phyloP scores from a whole-genome alignment of 2,888 invertebrate species.

The Drosophila siamana region DNA sequence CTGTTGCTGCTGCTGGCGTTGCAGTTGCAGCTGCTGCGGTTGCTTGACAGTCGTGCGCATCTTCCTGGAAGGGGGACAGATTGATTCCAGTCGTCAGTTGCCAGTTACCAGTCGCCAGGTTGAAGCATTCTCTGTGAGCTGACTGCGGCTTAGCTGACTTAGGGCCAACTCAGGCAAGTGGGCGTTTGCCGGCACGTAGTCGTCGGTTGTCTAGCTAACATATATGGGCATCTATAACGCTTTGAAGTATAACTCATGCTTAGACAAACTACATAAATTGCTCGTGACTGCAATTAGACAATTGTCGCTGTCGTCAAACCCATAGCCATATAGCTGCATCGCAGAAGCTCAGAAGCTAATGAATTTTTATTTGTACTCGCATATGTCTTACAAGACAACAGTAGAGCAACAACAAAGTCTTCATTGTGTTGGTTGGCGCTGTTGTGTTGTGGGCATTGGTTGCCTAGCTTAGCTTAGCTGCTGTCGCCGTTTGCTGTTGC shows the following conservation, averaged over 20 bases:
- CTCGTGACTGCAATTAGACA: conserved; percentile 82
- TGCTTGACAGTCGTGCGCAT: conserved; percentile 74
- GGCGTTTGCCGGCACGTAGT: conserved; percentile 49
- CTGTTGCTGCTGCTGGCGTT: conserved; percentile 1
- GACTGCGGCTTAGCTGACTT: conserved; percentile 27
- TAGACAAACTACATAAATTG: conserved; percentile 76
- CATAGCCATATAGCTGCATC: conserved; percentile 11
- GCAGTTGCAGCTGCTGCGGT: conserved; percentile 29
- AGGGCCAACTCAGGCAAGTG: conserved; percentile 57
- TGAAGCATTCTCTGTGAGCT: conserved; percentile 25
- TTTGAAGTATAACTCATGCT: conserved; percentile 62
- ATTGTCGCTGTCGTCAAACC: conserved; percentile 80
- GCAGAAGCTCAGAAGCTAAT: conserved; percentile 72
- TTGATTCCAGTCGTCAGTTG: conserved; percentile 49
- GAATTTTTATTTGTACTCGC: conserved; percentile 77
- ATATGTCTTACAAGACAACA: conserved; percentile 77
- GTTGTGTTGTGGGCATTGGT: conserved; percentile 57
- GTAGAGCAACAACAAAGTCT: conserved; percentile 47
- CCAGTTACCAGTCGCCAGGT: neutral
- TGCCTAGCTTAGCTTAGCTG: conserved; percentile 39
- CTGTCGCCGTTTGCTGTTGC: conserved; percentile 64
- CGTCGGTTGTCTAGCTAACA: neutral
- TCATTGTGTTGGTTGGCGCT: conserved; percentile 79
- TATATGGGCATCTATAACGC: conserved; percentile 29
- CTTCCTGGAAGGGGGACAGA: conserved; percentile 66